phyloP scores from a whole-genome alignment of 1,140 invertebrate genomes.

The Meloidogyne exigua region DNA sequence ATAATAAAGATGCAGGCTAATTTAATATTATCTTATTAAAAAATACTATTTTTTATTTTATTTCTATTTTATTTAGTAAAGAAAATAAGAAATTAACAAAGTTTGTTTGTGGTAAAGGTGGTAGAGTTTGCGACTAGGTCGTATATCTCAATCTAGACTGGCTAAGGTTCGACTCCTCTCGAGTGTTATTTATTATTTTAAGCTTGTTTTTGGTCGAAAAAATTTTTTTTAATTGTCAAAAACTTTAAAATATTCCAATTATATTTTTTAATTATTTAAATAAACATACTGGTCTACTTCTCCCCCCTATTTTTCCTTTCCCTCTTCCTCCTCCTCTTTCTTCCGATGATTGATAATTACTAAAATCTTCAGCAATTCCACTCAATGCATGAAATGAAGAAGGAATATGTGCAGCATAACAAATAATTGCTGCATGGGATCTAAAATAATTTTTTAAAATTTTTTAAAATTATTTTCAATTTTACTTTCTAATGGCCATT shows the following conservation, averaged over 20 bases:
- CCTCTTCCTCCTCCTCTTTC: neutral
- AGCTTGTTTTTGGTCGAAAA: too few species aligned
- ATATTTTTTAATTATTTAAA: neutral
- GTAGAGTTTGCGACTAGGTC: too few species aligned
- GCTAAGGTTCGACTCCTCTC: too few species aligned
- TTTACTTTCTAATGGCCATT: conserved; percentile 37
- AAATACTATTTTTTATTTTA: neutral
- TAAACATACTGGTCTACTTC: neutral
- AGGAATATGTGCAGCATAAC: conserved; percentile 34
- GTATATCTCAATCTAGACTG: too few species aligned
- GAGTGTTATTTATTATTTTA: too few species aligned
- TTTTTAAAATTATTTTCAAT: neutral
- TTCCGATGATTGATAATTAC: conserved; percentile 8
- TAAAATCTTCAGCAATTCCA: conserved; percentile 29
- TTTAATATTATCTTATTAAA: neutral
- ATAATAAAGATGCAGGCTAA: conserved; percentile 29
- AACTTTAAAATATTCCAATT: neutral
- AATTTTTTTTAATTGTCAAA: too few species aligned
- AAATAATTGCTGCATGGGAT: conserved; percentile 34
- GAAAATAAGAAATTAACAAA: too few species aligned
- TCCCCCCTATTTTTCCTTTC: neutral
- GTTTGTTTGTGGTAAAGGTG: too few species aligned
- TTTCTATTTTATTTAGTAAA: neutral
- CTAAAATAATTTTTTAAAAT: neutral
- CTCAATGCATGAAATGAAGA: conserved; percentile 29